A percentile compares a stretch with the other conserved stretches of the same genome.
These are phyloP conservation scores for Tonatia bakeri DNA, from an alignment of 2,113 vertebrate species.

Conservation along the genomic window DNA sequence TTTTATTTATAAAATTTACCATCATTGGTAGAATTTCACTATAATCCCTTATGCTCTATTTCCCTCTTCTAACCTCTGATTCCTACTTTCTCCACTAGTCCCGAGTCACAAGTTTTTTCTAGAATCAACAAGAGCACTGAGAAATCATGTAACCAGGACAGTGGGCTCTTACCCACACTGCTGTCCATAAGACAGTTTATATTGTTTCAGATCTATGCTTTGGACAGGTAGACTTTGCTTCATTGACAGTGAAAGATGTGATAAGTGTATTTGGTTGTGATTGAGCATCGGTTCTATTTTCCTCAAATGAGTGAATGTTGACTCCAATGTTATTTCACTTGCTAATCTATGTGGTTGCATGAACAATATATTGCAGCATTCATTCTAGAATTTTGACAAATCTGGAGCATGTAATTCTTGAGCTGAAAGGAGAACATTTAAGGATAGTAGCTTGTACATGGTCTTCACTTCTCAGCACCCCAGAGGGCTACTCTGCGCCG, in stretches of 20 bases:
- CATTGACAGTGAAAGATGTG: neutral
- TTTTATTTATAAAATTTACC: neutral
- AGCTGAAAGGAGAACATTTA: neutral
- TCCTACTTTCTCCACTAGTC: neutral
- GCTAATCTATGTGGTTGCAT: neutral
- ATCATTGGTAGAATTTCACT: neutral
- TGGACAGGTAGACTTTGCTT: neutral
- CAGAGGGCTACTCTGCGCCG: neutral
- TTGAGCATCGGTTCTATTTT: neutral
- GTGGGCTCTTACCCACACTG: neutral
- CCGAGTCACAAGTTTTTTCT: neutral
- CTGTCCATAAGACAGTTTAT: neutral
- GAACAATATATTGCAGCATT: neutral
- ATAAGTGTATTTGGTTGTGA: neutral
- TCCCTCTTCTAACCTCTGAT: neutral
- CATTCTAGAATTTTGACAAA: slow-evolving; percentile 6
- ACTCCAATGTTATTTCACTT: slow-evolving; percentile 1
- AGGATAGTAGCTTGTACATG: neutral
- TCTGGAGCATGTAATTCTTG: neutral
- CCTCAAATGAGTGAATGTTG: neutral
- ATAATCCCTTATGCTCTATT: neutral
- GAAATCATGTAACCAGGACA: neutral
- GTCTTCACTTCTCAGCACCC: neutral
- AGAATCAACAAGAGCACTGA: neutral
- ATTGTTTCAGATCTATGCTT: neutral